Evolutionary conservation across 2,113 vertebrate genomes (phyloP).

Genomic region (Charina bottae): DNA sequence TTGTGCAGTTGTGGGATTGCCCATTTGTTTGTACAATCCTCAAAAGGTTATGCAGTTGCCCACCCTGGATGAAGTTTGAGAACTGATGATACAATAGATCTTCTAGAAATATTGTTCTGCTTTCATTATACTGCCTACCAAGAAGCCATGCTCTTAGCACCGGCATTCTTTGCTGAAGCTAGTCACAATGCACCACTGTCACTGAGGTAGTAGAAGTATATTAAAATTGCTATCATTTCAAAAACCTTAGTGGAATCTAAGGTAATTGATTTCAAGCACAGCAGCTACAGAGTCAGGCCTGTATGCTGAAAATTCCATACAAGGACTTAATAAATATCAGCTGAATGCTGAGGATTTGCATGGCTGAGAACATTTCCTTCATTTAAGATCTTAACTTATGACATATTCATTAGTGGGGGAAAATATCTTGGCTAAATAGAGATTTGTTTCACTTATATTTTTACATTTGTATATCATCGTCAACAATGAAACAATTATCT

Average conservation of each 20-base stretch:
- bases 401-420: slow-evolving; percentile 31
- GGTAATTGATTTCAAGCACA: neutral
- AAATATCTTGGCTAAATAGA: slow-evolving; percentile 39
- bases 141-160: neutral
- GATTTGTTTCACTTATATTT: slow-evolving; percentile 42
- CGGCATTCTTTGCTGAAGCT: neutral
- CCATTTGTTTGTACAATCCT: too few species aligned
- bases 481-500: slow-evolving; percentile 55
- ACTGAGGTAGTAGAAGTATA: neutral
- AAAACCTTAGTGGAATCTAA: neutral
- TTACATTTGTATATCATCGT: slow-evolving; percentile 35
- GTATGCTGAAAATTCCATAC: slow-evolving; percentile 39
- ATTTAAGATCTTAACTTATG: slow-evolving; percentile 62
- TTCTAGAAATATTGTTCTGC: neutral
- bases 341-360: neutral
- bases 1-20: too few species aligned
- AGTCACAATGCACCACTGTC: neutral
- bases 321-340: slow-evolving; percentile 37
- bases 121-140: neutral
- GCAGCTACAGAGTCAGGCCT: slow-evolving; percentile 20
- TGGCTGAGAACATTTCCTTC: slow-evolving; percentile 41
- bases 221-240: neutral
- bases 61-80: too few species aligned
- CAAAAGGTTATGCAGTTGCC: too few species aligned
- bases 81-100: neutral